Conservation (phyloP, 2,888 invertebrate genomes). For the Onthophagus sagittarius region DNA sequence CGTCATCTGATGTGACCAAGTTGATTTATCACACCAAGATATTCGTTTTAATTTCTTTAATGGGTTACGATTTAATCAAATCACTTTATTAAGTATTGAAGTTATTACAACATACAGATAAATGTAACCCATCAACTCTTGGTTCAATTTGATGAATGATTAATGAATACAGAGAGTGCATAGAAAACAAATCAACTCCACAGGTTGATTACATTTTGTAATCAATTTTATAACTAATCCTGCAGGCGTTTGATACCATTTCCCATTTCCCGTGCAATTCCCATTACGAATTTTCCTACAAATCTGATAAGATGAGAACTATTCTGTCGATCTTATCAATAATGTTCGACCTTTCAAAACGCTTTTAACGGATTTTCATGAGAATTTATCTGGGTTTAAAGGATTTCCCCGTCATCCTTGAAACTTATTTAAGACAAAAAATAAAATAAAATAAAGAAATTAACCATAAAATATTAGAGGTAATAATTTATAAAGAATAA, state of each 20-base stretch:
- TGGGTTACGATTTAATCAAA: no score
- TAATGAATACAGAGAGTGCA: neutral
- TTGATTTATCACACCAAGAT: neutral
- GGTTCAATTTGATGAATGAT: neutral
- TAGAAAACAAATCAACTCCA: neutral
- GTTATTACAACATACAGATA: neutral
- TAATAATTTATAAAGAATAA: neutral
- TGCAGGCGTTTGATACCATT: neutral
- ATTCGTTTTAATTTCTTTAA: neutral
- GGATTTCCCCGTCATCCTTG: neutral
- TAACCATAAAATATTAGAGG: neutral
- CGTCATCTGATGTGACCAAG: neutral
- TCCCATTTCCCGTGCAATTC: neutral
- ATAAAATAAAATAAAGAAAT: neutral
- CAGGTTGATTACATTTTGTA: neutral
- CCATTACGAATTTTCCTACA: neutral
- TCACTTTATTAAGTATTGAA: no score
- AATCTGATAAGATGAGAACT: neutral
- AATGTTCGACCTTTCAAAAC: neutral
- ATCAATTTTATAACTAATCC: neutral
- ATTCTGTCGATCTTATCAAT: neutral
- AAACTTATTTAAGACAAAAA: neutral
- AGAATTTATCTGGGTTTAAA: neutral
- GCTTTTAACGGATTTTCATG: neutral
- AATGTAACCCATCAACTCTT: neutral